Evolutionary conservation across 2,888 invertebrate species (phyloP).

Genomic region (Lasius fuliginosus): DNA sequence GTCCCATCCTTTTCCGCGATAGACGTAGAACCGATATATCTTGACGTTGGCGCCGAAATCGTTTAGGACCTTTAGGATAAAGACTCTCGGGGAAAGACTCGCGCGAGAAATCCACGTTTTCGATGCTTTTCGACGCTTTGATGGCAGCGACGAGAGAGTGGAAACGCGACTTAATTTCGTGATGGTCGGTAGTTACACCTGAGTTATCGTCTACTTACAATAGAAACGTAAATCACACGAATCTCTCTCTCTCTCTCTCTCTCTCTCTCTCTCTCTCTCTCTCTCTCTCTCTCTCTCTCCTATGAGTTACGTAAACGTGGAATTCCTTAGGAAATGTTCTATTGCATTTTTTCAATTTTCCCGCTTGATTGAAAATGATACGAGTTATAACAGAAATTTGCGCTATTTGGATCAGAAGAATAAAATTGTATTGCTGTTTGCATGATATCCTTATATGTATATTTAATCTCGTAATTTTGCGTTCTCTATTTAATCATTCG

Average conservation of each 20-base stretch:
- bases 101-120: slow-evolving; percentile 31
- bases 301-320: slow-evolving; percentile 32
- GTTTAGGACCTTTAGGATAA: slow-evolving; percentile 34
- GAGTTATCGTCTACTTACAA: slow-evolving; percentile 53
- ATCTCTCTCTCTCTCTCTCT: neutral
- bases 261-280: no score
- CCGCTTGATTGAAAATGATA: neutral
- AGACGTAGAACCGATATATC: slow-evolving; percentile 42
- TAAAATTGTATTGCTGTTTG: neutral
- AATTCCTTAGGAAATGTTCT: slow-evolving; percentile 4
- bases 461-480: neutral
- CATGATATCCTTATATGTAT: neutral
- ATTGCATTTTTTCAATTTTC: neutral
- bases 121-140: slow-evolving; percentile 1
- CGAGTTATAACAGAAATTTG: neutral
- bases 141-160: neutral
- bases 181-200: slow-evolving; percentile 55
- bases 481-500: slow-evolving; percentile 4
- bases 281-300: neutral
- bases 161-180: slow-evolving; percentile 47
- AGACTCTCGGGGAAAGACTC: neutral
- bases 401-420: neutral
- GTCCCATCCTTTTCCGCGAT: slow-evolving; percentile 26
- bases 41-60: slow-evolving; percentile 20
- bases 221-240: slow-evolving; percentile 52